These are phyloP conservation scores for Sycophila texana DNA, from an alignment of 2,888 invertebrate species.

Conservation along the genomic window DNA sequence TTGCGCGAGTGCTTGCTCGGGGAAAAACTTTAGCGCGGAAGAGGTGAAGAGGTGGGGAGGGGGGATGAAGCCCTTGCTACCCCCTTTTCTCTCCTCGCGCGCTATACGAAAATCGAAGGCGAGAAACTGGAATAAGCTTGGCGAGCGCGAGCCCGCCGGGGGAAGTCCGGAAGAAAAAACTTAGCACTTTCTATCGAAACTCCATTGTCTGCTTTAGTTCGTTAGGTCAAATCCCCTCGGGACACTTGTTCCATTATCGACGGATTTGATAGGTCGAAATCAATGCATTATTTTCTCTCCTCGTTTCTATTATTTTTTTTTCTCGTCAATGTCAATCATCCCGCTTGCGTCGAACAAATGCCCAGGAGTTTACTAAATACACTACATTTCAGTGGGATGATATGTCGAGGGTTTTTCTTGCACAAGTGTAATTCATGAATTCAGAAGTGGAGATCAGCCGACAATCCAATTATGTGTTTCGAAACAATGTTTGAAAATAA, in stretches of 20 bases:
- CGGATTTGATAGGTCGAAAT: neutral
- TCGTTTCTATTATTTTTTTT: neutral
- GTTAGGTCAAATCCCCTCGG: slow-evolving; percentile 10
- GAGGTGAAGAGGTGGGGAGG: neutral
- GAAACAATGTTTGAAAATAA: slow-evolving; percentile 5
- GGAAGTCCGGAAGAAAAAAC: slow-evolving; percentile 7
- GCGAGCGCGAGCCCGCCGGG: neutral
- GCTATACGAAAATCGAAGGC: slow-evolving; percentile 25
- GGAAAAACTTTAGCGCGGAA: slow-evolving; percentile 37
- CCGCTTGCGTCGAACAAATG: neutral
- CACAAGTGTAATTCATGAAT: neutral
- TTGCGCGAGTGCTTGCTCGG: neutral
- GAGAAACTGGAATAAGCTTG: slow-evolving; percentile 23
- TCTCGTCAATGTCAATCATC: too few species aligned
- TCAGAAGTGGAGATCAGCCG: too few species aligned
- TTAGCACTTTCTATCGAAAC: slow-evolving; percentile 28
- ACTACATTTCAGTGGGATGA: neutral
- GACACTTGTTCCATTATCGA: neutral
- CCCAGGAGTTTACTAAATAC: neutral
- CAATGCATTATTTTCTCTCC: slow-evolving; percentile 6
- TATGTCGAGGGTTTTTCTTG: neutral
- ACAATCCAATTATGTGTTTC: neutral
- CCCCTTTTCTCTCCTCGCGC: neutral
- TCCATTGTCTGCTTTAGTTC: slow-evolving; percentile 15
- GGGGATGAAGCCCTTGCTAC: neutral